Evolutionary conservation across 2,888 invertebrate species (phyloP), one percentile per base, ranked within the genome.

Genomic region (Chloroclystis v-ata): DNA sequence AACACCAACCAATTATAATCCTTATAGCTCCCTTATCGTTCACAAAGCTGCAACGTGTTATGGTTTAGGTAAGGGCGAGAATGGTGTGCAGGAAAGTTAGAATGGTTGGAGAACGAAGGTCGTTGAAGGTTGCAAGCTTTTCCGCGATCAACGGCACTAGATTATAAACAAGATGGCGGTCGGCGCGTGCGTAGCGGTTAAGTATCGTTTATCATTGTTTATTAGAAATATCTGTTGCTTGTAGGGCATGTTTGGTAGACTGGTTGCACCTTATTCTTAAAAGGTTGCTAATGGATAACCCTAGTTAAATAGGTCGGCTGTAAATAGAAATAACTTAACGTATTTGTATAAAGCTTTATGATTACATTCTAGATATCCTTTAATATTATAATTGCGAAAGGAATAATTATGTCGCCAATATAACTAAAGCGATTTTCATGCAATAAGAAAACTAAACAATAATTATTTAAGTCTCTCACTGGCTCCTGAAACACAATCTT

Each of bases 81-180:
- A 59, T 63, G 41, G 60, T 53, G 48, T 74, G 76, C 56, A 57
- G 61, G 61, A 61, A 67, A 66, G 69, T 67, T 65, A 64, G 70
- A 65, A 68, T 78, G 82, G 82, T 81, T 78, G 83, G 78, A 79
- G 85, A 86, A 84, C 85, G 86, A 87, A 87, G 86, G 86, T 87
- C 86, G 86, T 85, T 86, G 85, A 87, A 86, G 86, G 85, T 84
- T 85, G 82, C 82, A 78, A 79, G 86, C 84, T 85, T 85, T 86
- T 86, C 85, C 86, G 85, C 85, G 85, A 84, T 85, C 85, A 82
- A 82, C 82, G 80, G 82, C 82, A 79, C 80, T 82, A 85, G 85
- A 87, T 87, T 80, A 82, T 54, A 79, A n/a, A 82, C 83, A 85
- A 85, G 79, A 84, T 84, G 85, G 85, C 84, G 84, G 75, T 82